These are phyloP conservation scores for Abscondita cerata DNA, from an alignment of 2,888 invertebrate species.

Conservation along the genomic window DNA sequence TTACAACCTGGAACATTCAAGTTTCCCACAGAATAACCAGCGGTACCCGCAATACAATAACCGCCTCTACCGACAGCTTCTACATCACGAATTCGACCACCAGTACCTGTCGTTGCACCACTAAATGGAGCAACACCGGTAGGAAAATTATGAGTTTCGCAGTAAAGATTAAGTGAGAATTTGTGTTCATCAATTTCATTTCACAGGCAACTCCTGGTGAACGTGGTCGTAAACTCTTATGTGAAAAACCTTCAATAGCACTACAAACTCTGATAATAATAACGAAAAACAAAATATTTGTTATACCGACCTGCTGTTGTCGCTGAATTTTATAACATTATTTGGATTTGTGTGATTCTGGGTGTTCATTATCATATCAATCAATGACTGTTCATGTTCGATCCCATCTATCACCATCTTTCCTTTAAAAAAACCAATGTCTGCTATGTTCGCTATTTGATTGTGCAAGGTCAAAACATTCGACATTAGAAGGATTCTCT, in stretches of 20 bases:
- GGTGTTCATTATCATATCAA: slow-evolving; percentile 92
- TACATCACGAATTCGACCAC: slow-evolving; percentile 93
- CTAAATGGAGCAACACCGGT: slow-evolving; percentile 97
- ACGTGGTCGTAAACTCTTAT: slow-evolving; percentile 72
- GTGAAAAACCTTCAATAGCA: slow-evolving; percentile 84
- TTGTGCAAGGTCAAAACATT: slow-evolving; percentile 97
- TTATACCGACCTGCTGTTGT: slow-evolving; percentile 84
- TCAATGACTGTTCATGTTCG: slow-evolving; percentile 79
- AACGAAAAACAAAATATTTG: too few species aligned
- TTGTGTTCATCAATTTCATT: slow-evolving; percentile 61
- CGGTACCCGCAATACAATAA: slow-evolving; percentile 93
- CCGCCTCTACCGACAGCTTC: slow-evolving; percentile 95
- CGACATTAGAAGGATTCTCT: slow-evolving; percentile 96
- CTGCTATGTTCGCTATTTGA: slow-evolving; percentile 98
- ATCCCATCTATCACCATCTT: slow-evolving; percentile 83
- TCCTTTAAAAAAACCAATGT: slow-evolving; percentile 99
- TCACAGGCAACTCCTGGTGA: slow-evolving; percentile 71
- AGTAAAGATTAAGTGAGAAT: slow-evolving; percentile 93
- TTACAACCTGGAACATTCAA: slow-evolving; percentile 88
- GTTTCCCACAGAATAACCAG: slow-evolving; percentile 96
- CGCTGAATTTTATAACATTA: slow-evolving; percentile 96
- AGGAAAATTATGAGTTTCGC: slow-evolving; percentile 99
- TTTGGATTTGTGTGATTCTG: slow-evolving; percentile 86
- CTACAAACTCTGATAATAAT: slow-evolving; percentile 60
- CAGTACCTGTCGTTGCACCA: slow-evolving; percentile 97